These are phyloP conservation scores for Scrobipalpa costella DNA, from an alignment of 2,888 invertebrate species.

Conservation along the genomic window DNA sequence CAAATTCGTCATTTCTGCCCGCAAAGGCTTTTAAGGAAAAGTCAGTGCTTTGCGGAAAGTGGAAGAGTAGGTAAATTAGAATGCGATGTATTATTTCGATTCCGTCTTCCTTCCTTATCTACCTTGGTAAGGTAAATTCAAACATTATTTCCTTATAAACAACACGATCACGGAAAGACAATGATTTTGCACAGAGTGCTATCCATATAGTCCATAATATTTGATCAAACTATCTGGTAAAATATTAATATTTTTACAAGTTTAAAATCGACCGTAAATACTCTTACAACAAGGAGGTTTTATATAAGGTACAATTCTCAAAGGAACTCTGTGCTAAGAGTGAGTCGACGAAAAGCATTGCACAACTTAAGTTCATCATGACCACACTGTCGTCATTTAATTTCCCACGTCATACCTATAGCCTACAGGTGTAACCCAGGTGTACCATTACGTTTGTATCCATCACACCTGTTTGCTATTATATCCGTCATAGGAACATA, in stretches of 20 bases:
- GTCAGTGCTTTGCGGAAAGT: background rate
- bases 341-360: background rate
- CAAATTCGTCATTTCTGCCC: constrained; percentile 13
- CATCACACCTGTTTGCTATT: background rate
- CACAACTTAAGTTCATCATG: background rate
- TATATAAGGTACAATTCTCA: too few species aligned
- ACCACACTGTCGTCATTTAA: background rate
- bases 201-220: too few species aligned
- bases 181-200: too few species aligned
- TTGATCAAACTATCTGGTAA: too few species aligned
- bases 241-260: too few species aligned
- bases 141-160: background rate
- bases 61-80: background rate
- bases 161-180: background rate
- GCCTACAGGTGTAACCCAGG: background rate
- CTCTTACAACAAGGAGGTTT: too few species aligned
- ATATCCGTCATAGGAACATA: background rate
- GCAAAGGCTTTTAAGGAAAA: background rate
- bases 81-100: background rate
- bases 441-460: background rate
- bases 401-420: background rate
- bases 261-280: too few species aligned
- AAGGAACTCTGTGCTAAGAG: too few species aligned
- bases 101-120: background rate
- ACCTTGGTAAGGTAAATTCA: too few species aligned